Evolutionary conservation across 2,113 vertebrate species (phyloP).

Genomic region (Silurus glanis): DNA sequence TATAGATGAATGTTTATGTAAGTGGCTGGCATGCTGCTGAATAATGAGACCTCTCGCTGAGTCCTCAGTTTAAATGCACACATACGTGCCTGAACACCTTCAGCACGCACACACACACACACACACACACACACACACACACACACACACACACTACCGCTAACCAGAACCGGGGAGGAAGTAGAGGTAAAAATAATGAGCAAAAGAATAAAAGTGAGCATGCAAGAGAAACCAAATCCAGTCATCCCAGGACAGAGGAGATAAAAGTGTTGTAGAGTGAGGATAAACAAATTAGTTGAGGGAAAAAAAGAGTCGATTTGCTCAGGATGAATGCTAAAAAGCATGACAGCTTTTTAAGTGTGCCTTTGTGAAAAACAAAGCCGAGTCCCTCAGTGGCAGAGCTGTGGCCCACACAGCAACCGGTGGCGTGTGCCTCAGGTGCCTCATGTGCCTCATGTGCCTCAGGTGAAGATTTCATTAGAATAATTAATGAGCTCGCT

Average conservation of each 20-base stretch:
- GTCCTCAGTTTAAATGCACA: conserved; percentile 46
- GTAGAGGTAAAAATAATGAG: conserved; percentile 28
- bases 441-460: conserved; percentile 36
- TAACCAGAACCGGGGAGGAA: neutral
- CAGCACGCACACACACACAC: conserved; percentile 15
- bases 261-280: conserved; percentile 61
- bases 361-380: conserved; percentile 51
- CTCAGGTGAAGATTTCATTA: conserved; percentile 51
- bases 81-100: conserved; percentile 7
- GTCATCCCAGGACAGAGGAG: conserved; percentile 20
- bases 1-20: conserved; percentile 56
- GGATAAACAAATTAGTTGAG: conserved; percentile 52
- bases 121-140: conserved; percentile 8
- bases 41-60: conserved; percentile 70
- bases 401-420: conserved; percentile 44
- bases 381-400: conserved; percentile 35
- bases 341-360: conserved; percentile 17
- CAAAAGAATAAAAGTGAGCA: conserved; percentile 43
- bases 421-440: conserved; percentile 37
- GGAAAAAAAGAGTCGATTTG: conserved; percentile 50
- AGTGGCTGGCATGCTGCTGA: conserved; percentile 70
- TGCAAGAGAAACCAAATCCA: neutral
- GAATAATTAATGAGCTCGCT: conserved; percentile 66
- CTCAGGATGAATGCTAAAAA: conserved; percentile 52
- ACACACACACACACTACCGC: neutral